Evolutionary conservation across 2,113 vertebrate species (phyloP).

Genomic region (Rhipidura dahli): DNA sequence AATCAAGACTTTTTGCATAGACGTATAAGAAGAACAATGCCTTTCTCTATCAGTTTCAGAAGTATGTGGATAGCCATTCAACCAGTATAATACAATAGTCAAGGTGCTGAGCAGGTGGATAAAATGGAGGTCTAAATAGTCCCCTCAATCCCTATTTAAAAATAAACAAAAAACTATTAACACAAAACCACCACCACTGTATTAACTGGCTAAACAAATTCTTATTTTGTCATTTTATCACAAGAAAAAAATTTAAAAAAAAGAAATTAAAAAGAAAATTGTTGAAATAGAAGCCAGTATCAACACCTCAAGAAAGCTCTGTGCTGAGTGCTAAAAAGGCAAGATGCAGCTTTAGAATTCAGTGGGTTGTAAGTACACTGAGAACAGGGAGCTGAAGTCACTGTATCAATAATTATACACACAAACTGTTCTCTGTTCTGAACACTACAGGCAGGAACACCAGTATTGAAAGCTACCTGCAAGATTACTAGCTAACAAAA

Average conservation of each 20-base stretch:
- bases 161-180: not conserved
- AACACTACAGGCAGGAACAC: not conserved
- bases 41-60: not conserved
- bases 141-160: not conserved
- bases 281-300: not conserved
- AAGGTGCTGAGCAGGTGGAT: not conserved
- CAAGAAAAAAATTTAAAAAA: not conserved
- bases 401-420: not conserved
- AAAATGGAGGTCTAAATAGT: not conserved
- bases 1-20: not conserved
- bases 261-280: not conserved
- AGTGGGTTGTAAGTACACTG: not conserved
- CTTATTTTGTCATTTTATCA: not conserved
- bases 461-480: not conserved
- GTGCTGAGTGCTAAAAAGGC: not conserved
- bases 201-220: not conserved
- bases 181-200: not conserved
- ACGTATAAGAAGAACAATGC: not conserved
- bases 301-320: not conserved
- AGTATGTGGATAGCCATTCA: not conserved
- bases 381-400: not conserved
- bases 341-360: not conserved
- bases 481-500: not conserved
- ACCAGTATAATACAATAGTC: not conserved
- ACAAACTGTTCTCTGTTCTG: not conserved